Base-by-base conservation (phyloP, 2,797 vertebrate species). In the Spondyliosoma cantharus region DNA sequence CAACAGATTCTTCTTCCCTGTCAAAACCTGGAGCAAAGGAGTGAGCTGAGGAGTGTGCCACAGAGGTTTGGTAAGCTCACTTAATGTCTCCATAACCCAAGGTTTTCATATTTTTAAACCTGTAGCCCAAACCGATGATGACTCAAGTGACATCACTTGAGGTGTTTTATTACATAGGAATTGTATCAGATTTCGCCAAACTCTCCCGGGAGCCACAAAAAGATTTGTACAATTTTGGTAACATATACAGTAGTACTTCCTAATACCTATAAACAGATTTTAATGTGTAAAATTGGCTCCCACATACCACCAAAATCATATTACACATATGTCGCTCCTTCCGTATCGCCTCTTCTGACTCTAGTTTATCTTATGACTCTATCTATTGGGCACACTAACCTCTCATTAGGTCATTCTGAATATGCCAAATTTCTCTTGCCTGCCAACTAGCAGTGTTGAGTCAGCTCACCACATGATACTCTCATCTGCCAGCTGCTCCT, bases 401-500 rank as follows among this genome's bases (percentile, higher is more conserved):
- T 70, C 59, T 57, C 24, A 14, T 67, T 42, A 60, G 67, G 52
- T 27, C 29, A 25, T 20, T 52, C 12, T 17, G 12, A 54, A 49
- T 17, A n/a, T 62, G 52, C 15, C 17, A 69, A 59, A 59, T 59
- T 57, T 75, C 59, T 62, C 50, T 17, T 43, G 46, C 45, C 52
- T 46, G 71, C 29, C 59, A 61, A 45, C 19, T 62, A 11, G 59
- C 56, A 67, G 22, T 48, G 53, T 25, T 49, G 64, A 75, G 43
- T 78, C 29, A 61, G 17, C 61, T 64, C 32, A 24, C 66, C 58
- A 54, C 56, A 56, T 52, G 71, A 76, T 54, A 60, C 17, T 3
- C 59, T 78, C 50, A 48, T 48, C 62, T 49, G 54, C 37, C 56
- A 77, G 14, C 69, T 61, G 50, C 66, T 72, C 24, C 27, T 63